Evolutionary conservation across 1,140 invertebrate genomes (phyloP).

Genomic region (Lordiphosa stackelbergi): DNA sequence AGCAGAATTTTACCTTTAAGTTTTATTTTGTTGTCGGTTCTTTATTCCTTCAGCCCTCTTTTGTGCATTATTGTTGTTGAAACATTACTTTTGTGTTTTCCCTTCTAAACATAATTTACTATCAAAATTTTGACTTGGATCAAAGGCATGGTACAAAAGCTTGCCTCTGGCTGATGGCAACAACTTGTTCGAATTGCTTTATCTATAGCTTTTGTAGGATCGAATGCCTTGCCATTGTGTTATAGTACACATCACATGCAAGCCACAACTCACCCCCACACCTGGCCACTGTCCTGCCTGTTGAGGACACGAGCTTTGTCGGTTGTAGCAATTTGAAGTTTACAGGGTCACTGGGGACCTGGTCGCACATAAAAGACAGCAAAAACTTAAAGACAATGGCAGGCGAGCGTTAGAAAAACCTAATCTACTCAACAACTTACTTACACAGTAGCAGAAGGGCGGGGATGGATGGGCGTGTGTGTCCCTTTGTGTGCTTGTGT

Average conservation of each 20-base stretch:
- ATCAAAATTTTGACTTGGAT: too few relatives aligned
- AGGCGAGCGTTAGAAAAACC: conserved; percentile 59
- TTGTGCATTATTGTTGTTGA: too few relatives aligned
- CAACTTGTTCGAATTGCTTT: not conserved
- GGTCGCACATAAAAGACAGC: conserved; percentile 47
- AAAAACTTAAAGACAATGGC: conserved; percentile 67
- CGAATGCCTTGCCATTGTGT: conserved; percentile 1
- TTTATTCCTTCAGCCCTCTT: too few relatives aligned
- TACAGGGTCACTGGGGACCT: conserved; percentile 67
- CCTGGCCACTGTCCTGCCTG: conserved; percentile 24
- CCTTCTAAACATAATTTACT: too few relatives aligned
- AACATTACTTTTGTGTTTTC: too few relatives aligned
- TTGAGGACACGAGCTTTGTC: conserved; percentile 32
- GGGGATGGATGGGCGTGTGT: conserved; percentile 12
- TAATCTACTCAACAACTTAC: conserved; percentile 73
- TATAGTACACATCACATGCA: not conserved
- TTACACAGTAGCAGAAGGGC: conserved; percentile 22
- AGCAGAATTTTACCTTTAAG: too few relatives aligned
- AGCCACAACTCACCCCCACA: conserved; percentile 9
- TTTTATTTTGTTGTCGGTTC: too few relatives aligned
- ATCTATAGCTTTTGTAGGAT: conserved; percentile 3
- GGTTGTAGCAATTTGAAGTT: conserved; percentile 72
- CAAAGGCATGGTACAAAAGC: not conserved
- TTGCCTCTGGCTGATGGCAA: not conserved
- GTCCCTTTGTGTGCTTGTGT: conserved; percentile 1